These are phyloP conservation scores for Tricholauxania praeusta DNA, from an alignment of 2,888 invertebrate genomes.

Conservation along the genomic window DNA sequence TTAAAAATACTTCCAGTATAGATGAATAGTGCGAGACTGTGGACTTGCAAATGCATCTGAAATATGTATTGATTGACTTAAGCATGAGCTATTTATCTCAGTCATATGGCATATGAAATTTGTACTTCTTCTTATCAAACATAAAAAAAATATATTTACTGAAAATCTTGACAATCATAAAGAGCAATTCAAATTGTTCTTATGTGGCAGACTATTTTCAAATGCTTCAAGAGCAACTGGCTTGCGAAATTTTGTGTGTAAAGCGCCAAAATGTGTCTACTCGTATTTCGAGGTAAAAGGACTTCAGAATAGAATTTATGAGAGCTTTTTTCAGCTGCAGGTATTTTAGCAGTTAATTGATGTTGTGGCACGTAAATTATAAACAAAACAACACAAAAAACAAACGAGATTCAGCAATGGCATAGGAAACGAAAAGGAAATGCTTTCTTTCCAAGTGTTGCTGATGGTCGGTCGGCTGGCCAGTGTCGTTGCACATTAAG, in stretches of 20 bases:
- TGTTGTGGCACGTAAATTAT: constrained; percentile 25
- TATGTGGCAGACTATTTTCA: not conserved
- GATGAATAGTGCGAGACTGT: not conserved
- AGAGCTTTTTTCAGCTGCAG: constrained; percentile 24
- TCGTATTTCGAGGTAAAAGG: not conserved
- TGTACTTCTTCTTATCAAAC: too few relatives aligned
- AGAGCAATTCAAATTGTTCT: not conserved
- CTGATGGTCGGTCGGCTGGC: constrained; percentile 40
- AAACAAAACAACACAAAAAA: not conserved
- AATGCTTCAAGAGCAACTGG: not conserved
- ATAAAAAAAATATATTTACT: too few relatives aligned
- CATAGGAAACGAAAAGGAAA: constrained; percentile 39
- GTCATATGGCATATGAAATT: too few relatives aligned
- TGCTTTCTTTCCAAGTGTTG: constrained; percentile 60
- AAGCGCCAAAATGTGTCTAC: not conserved
- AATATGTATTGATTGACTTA: too few relatives aligned
- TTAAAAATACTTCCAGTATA: not conserved
- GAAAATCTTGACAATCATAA: too few relatives aligned
- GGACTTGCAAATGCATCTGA: too few relatives aligned
- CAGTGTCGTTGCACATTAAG: constrained; percentile 20
- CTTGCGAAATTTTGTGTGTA: not conserved
- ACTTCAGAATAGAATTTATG: constrained; percentile 16
- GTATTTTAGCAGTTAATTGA: constrained; percentile 26
- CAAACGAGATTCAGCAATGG: not conserved
- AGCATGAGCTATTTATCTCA: too few relatives aligned